A percentile compares a stretch with the other conserved stretches of the same genome.
These are phyloP conservation scores for Argyrosomus japonicus DNA, from an alignment of 2,113 vertebrate species.

Conservation along the genomic window DNA sequence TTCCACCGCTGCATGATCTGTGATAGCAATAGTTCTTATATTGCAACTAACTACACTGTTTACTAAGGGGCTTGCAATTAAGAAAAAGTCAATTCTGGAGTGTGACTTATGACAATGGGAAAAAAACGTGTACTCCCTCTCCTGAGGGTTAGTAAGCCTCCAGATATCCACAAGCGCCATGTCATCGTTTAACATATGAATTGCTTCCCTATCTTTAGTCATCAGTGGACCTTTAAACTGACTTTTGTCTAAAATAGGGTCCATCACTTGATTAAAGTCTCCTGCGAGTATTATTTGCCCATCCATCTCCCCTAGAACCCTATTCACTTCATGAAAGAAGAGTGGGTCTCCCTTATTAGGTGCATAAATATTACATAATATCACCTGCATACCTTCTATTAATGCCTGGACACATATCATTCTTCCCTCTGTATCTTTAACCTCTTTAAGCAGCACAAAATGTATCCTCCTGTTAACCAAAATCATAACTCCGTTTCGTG, in stretches of 20 bases:
- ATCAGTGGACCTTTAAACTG: not conserved
- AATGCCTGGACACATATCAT: not conserved
- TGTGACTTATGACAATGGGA: not conserved
- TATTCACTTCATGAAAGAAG: not conserved
- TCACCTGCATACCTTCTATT: not conserved
- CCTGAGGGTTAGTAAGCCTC: not conserved
- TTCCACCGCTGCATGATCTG: not conserved
- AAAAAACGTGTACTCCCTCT: not conserved
- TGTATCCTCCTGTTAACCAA: not conserved
- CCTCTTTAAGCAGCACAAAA: not conserved
- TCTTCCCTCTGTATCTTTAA: not conserved
- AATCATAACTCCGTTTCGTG: not conserved
- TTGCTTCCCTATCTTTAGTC: not conserved
- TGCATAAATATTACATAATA: not conserved
- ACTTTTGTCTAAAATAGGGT: not conserved
- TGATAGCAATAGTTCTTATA: not conserved
- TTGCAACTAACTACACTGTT: not conserved
- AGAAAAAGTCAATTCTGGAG: not conserved
- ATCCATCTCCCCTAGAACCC: not conserved
- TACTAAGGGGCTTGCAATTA: not conserved
- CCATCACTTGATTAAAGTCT: not conserved
- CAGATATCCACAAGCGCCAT: not conserved
- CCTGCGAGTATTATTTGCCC: not conserved
- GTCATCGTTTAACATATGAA: not conserved
- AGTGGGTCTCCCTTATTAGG: not conserved